Evolutionary conservation across 2,888 invertebrate species (phyloP).

Genomic region (Deilephila elpenor): DNA sequence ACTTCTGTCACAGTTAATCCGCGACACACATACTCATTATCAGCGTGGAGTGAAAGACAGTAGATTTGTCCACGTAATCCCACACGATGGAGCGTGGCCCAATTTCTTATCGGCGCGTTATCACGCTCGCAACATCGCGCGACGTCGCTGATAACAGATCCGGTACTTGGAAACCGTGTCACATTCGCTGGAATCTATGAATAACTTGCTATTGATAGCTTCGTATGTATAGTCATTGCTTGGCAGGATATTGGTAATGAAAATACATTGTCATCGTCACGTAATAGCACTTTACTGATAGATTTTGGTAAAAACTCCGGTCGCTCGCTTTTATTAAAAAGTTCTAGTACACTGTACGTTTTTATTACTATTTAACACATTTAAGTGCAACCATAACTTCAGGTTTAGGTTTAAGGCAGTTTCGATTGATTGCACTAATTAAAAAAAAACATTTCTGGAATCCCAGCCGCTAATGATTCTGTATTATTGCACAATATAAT

Average conservation of each 20-base stretch:
- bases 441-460: too few species aligned
- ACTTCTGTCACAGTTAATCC: not conserved
- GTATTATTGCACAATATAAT: too few species aligned
- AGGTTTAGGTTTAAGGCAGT: too few species aligned
- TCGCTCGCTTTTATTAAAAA: not conserved
- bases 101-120: conserved; percentile 35
- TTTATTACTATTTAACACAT: too few species aligned
- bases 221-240: not conserved
- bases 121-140: conserved; percentile 41
- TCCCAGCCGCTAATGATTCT: too few species aligned
- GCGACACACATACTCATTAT: conserved; percentile 1
- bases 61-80: conserved; percentile 7
- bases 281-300: too few species aligned
- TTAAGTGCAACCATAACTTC: too few species aligned
- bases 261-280: not conserved
- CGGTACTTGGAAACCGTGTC: conserved; percentile 1
- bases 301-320: too few species aligned
- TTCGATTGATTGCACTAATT: too few species aligned
- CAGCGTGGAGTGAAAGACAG: not conserved
- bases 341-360: too few species aligned
- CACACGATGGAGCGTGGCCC: not conserved
- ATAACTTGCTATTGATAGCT: not conserved
- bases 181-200: not conserved
- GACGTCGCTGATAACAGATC: conserved; percentile 26
- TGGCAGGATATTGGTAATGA: not conserved